A percentile compares a stretch with the other conserved stretches of the same genome.
These are phyloP conservation scores for Euwallacea similis DNA, from an alignment of 1,140 invertebrate genomes.

Conservation along the genomic window DNA sequence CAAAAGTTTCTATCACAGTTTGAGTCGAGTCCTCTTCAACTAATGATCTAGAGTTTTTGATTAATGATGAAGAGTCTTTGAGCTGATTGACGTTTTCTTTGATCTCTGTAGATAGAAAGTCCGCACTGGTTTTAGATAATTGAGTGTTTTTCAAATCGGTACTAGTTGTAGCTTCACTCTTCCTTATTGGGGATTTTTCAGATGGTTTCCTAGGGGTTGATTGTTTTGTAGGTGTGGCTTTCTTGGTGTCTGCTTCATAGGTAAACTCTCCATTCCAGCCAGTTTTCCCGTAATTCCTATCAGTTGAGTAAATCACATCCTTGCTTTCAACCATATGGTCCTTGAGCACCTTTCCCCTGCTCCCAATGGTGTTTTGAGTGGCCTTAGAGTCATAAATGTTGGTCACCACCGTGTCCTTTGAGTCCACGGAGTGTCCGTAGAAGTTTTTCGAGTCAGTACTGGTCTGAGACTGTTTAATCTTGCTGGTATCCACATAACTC, in stretches of 20 bases:
- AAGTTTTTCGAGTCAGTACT: constrained; percentile 47
- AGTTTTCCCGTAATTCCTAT: constrained; percentile 47
- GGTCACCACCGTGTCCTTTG: constrained; percentile 40
- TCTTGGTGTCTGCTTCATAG: constrained; percentile 25
- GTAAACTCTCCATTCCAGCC: constrained; percentile 49
- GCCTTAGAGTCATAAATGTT: constrained; percentile 49
- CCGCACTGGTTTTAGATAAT: not conserved
- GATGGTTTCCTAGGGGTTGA: constrained; percentile 14
- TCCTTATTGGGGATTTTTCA: constrained; percentile 8
- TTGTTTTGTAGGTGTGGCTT: constrained; percentile 23
- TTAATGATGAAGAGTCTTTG: constrained; percentile 23
- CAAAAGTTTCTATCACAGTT: constrained; percentile 41
- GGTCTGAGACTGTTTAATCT: constrained; percentile 40
- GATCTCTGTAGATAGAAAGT: constrained; percentile 1
- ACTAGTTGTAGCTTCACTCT: not conserved
- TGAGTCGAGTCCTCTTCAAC: constrained; percentile 34
- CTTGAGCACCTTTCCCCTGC: constrained; percentile 44
- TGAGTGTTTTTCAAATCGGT: constrained; percentile 29
- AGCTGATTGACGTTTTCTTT: constrained; percentile 1
- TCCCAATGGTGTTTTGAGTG: constrained; percentile 49
- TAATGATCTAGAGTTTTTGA: constrained; percentile 7
- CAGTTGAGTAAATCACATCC: constrained; percentile 50
- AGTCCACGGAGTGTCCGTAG: constrained; percentile 48
- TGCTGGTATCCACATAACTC: constrained; percentile 43
- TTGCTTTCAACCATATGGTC: constrained; percentile 44